Evolutionary conservation across 2,888 invertebrate species (phyloP), one percentile per base, ranked within the genome.

Genomic region (Sinodicranocentrus sp.): DNA sequence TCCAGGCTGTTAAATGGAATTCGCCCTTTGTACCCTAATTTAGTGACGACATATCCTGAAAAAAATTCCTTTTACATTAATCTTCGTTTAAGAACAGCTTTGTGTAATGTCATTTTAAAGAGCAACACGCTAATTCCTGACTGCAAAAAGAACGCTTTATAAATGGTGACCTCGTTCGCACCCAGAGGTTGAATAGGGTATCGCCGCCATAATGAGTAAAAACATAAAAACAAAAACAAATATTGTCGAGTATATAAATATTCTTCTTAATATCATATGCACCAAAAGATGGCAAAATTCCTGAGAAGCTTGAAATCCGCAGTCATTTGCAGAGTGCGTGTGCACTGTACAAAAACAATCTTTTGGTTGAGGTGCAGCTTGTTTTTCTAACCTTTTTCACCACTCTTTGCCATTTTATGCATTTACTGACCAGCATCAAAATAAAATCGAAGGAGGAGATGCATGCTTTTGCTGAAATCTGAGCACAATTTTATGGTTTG

Each of bases 401-500:
- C 25, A 52, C 25, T 13, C 25, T 48, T 57, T 3, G 5, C 52
- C 19, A 17, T n/a, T n/a, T n/a, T n/a, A n/a, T n/a, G n/a, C 6
- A 13, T 39, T 52, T 57, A 57, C 57, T 57, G 57, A 57, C 57
- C 57, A 57, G 13, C 57, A 15, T 25, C 23, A 57, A 57, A 48
- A 57, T 25, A 23, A 57, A 57, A 57, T 57, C 48, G 25, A 57
- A 25, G 1, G 3, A 13, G 19, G 21, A 23, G 5, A 17, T 23
- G 52, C 13, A 5, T 48, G 6, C 19, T 52, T 8, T 33, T 52
- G 52, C 19, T 17, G n/a, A n/a, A 52, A 17, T 17, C 23, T 57
- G 1, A 13, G 54, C 54, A 21, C 2, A 54, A n/a, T n/a, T n/a
- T n/a, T n/a, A n/a, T n/a, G n/a, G n/a, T n/a, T n/a, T n/a, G n/a